These are phyloP conservation scores for Drosophila sechellia DNA, from an alignment of 1,140 invertebrate genomes.

Conservation along the genomic window DNA sequence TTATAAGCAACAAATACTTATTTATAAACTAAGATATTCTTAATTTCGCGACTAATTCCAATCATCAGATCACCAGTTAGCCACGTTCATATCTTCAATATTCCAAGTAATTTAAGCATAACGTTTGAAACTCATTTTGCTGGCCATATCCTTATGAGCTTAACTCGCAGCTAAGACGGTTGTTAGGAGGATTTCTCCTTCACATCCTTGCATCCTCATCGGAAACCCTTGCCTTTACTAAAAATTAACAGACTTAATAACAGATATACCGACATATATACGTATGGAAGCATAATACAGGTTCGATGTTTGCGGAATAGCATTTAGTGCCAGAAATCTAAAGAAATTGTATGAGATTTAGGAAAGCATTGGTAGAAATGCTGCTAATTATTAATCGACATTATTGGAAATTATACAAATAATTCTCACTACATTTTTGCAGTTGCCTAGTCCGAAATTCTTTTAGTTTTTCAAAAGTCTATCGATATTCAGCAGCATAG, in stretches of 20 bases:
- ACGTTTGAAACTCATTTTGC: constrained; percentile 7
- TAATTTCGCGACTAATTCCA: constrained; percentile 4
- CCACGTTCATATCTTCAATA: constrained; percentile 21
- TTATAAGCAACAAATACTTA: constrained; percentile 14
- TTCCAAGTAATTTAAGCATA: constrained; percentile 27
- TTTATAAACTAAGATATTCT: constrained; percentile 1
- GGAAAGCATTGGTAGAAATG: constrained; percentile 22
- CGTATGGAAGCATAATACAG: constrained; percentile 43
- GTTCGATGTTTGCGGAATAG: constrained; percentile 43
- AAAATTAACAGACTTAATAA: constrained; percentile 47
- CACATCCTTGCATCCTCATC: constrained; percentile 10
- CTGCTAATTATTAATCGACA: constrained; percentile 34
- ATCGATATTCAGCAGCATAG: constrained; percentile 23
- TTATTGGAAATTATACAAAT: constrained; percentile 4
- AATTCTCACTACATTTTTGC: neutral
- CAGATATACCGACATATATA: constrained; percentile 44
- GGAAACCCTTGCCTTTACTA: constrained; percentile 32
- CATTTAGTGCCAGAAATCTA: constrained; percentile 60
- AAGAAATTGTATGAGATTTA: constrained; percentile 39
- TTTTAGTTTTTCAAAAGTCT: neutral
- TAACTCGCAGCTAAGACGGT: constrained; percentile 19
- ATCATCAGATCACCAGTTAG: constrained; percentile 12
- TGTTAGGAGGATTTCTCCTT: constrained; percentile 6
- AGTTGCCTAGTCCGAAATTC: constrained; percentile 11
- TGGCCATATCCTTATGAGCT: constrained; percentile 34